Conservation (phyloP, 1,140 invertebrate species). For the Palaemon carinicauda region DNA sequence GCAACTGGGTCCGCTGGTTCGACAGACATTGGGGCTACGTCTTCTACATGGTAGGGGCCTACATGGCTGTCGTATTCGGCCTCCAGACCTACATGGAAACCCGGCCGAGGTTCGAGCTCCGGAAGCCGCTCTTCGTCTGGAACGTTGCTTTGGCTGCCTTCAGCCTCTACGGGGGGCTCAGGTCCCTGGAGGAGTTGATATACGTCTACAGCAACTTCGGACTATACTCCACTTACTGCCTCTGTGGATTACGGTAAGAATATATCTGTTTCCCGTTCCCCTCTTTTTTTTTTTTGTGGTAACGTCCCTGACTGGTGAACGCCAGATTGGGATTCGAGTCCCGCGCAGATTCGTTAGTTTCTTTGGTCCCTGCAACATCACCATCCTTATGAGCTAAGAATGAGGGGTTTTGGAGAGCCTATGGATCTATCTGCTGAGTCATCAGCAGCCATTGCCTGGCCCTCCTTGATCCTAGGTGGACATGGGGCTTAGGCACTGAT, state of each 20-base stretch:
- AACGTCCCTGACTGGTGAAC: no score
- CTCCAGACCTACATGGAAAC: slow-evolving; percentile 92
- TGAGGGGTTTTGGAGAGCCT: no score
- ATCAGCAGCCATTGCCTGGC: no score
- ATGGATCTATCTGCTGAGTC: no score
- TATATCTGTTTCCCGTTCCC: background rate
- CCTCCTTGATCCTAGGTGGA: no score
- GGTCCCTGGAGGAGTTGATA: slow-evolving; percentile 87
- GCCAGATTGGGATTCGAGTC: no score
- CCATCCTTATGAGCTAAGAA: no score
- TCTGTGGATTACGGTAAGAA: slow-evolving; percentile 87
- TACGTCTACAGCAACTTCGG: slow-evolving; percentile 86
- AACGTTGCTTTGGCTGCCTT: slow-evolving; percentile 90
- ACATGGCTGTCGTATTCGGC: slow-evolving; percentile 92
- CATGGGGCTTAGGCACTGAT: no score
- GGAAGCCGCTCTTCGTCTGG: slow-evolving; percentile 87
- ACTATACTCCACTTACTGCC: slow-evolving; percentile 91
- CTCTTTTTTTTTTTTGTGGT: no score
- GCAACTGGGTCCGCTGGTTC: slow-evolving; percentile 91
- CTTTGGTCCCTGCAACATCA: no score
- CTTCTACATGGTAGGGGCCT: slow-evolving; percentile 88
- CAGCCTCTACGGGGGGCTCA: slow-evolving; percentile 88
- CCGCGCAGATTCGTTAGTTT: no score
- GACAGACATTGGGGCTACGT: slow-evolving; percentile 91
- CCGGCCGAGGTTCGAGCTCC: slow-evolving; percentile 84